A percentile compares a stretch with the other conserved stretches of the same genome.
phyloP scores from a whole-genome alignment of 2,888 invertebrate genomes.

The Cephus spinipes region DNA sequence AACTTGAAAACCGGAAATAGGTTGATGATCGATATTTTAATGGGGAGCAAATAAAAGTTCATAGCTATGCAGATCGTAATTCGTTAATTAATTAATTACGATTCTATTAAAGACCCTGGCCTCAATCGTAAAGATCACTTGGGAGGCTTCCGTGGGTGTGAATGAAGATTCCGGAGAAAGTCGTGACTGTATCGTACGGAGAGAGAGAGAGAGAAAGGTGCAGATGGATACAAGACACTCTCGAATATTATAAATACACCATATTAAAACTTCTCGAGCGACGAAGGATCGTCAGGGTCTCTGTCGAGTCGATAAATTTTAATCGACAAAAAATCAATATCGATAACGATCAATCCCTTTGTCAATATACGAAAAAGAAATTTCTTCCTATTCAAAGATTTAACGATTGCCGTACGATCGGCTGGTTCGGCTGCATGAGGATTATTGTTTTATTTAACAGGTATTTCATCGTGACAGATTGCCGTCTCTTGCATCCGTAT shows the following conservation, averaged over 20 bases:
- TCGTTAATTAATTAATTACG: neutral
- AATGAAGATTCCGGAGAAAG: neutral
- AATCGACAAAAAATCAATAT: too few relatives aligned
- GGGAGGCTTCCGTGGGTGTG: neutral
- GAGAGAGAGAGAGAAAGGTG: neutral
- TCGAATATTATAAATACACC: slow-evolving; percentile 23
- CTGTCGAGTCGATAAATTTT: too few relatives aligned
- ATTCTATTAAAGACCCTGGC: neutral
- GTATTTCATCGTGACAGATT: too few relatives aligned
- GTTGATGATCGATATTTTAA: neutral
- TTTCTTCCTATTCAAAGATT: too few relatives aligned
- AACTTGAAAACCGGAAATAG: neutral
- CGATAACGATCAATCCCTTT: too few relatives aligned
- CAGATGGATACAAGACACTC: slow-evolving; percentile 10
- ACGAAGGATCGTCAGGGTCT: too few relatives aligned
- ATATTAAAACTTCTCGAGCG: slow-evolving; percentile 19
- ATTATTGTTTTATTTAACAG: too few relatives aligned
- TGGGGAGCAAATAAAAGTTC: neutral
- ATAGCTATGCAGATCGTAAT: neutral
- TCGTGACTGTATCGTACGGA: neutral
- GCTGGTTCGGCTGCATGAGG: too few relatives aligned
- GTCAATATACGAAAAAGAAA: too few relatives aligned
- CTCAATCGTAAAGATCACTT: neutral
- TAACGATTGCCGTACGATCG: too few relatives aligned
- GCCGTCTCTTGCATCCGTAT: too few relatives aligned